These are phyloP conservation scores for Nicator chloris DNA, from an alignment of 2,113 vertebrate species.

Conservation along the genomic window DNA sequence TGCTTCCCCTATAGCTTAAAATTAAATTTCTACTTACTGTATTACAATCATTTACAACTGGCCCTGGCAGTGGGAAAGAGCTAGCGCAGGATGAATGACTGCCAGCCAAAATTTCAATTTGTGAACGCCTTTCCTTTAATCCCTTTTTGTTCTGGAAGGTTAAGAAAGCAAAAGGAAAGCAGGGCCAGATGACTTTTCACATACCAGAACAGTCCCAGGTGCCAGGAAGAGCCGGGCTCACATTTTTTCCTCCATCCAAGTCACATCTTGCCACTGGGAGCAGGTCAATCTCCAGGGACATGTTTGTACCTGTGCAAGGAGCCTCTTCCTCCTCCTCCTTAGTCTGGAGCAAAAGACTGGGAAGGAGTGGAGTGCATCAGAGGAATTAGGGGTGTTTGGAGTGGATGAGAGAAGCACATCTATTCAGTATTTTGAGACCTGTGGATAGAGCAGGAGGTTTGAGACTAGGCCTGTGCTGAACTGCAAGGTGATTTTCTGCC, in stretches of 20 bases:
- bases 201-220: not conserved
- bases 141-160: conserved; percentile 25
- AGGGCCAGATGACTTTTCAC: not conserved
- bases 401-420: not conserved
- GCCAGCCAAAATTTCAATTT: conserved; percentile 37
- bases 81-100: not conserved
- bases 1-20: not conserved
- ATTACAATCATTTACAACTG: not conserved
- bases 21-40: not conserved
- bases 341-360: not conserved
- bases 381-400: not conserved
- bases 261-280: not conserved
- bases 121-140: conserved; percentile 56
- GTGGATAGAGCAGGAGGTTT: not conserved
- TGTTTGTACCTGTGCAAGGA: not conserved
- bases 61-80: not conserved
- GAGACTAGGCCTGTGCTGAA: not conserved
- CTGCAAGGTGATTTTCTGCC: not conserved
- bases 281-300: not conserved
- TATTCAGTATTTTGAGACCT: not conserved
- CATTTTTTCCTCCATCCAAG: not conserved
- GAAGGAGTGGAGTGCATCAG: not conserved
- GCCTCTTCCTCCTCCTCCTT: not conserved
- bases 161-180: conserved; percentile 12
- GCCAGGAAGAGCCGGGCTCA: not conserved